Evolutionary conservation across 2,113 vertebrate genomes (phyloP), one percentile per base, ranked within the genome.

Genomic region (Sinocyclocheilus grahami): DNA sequence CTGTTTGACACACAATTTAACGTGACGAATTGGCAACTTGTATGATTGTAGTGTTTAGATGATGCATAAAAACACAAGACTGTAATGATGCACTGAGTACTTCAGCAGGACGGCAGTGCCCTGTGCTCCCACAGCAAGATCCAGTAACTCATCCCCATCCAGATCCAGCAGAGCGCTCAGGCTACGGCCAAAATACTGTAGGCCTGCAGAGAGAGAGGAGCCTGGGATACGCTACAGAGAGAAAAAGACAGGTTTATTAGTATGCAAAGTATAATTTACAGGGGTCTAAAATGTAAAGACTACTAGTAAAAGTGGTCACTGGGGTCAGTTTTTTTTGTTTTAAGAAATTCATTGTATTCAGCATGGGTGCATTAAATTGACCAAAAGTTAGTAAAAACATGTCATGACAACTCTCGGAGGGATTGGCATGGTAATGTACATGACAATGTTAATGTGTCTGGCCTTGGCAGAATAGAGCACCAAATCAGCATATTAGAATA

Each of bases 171-270:
- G 94, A 20, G 95, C 97, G 0, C 96, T 97, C 88, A 98, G 87
- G 67, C 97, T 98, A 85, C 97, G 96, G n/a, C 98, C 98, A 48
- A 99, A 99, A 84, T 99, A 99, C 20, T 92, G 93, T 85, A 99
- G 96, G 5, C 91, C 80, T 0, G 92, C 88, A 0, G 94, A 95
- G 88, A 99, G 91, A 0, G 92, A 93, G 3, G 90, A 90, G 1
- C 95, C 96, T 16, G 95, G 90, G 27, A 99, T 95, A 75, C 96
- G 96, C 98, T 99, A 92, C 18, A 6, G 13, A 67, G 39, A 80
- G 55, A 27, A 22, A 39, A 83, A 27, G 46, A 76, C 2, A 8
- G 7, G 12, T 51, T 51, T 51, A 76, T 76, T 76, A 76, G 33
- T 42, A 42, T 27, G 22, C 48, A n/a, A 76, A 75, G 22, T 48